Conservation (phyloP, 1,140 invertebrate species). For the Aphis craccivora region DNA sequence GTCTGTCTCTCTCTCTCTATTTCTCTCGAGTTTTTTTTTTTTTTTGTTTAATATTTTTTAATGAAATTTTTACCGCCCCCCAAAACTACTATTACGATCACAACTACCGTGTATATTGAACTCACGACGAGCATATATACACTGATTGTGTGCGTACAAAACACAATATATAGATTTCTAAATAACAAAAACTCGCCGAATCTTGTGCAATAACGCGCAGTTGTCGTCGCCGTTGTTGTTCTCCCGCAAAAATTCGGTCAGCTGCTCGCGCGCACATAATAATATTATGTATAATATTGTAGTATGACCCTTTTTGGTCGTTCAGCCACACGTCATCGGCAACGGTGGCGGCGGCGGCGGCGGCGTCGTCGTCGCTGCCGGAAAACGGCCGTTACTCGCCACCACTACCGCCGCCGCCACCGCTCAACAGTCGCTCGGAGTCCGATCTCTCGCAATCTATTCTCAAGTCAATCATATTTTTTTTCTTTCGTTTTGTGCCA, state of each 20-base stretch:
- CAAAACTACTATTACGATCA: background rate
- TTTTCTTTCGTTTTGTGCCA: constrained; percentile 5
- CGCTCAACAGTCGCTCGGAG: background rate
- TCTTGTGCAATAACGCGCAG: constrained; percentile 36
- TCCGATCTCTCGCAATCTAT: constrained; percentile 13
- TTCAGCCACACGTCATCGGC: background rate
- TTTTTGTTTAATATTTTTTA: constrained; percentile 53
- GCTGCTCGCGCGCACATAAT: constrained; percentile 14
- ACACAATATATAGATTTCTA: constrained; percentile 40
- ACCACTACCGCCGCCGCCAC: no score
- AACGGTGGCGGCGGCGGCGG: background rate
- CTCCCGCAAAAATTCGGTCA: constrained; percentile 34
- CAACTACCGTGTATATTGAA: background rate
- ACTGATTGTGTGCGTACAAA: background rate
- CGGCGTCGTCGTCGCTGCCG: background rate
- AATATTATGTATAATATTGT: background rate
- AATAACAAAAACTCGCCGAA: constrained; percentile 29
- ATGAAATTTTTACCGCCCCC: constrained; percentile 49
- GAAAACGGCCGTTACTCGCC: constrained; percentile 50
- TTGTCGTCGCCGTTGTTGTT: constrained; percentile 8
- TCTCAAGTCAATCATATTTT: constrained; percentile 54
- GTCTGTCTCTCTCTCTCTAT: background rate
- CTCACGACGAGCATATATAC: background rate
- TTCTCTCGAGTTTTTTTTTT: background rate
- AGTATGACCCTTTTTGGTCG: constrained; percentile 13